phyloP scores from a whole-genome alignment of 2,113 vertebrate genomes.

The Tretioscincus oriximinensis region DNA sequence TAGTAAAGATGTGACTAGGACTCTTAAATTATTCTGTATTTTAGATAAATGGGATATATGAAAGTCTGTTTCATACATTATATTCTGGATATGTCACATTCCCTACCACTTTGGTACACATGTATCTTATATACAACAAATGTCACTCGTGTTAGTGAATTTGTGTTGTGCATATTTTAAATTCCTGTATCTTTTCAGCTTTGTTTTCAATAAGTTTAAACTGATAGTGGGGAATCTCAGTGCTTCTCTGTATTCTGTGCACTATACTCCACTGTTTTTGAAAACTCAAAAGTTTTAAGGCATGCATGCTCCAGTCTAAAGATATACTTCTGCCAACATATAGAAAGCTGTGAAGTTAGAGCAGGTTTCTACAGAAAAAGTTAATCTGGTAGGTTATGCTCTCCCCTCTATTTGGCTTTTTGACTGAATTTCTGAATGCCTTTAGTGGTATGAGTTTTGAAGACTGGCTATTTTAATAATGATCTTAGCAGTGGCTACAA shows the following conservation, averaged over 20 bases:
- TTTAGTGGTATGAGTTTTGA: neutral
- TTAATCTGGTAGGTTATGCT: neutral
- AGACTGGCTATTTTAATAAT: neutral
- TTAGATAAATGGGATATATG: neutral
- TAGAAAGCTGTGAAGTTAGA: neutral
- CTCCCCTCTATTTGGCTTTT: neutral
- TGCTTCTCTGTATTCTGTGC: too few relatives aligned
- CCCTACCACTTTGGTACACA: too few relatives aligned
- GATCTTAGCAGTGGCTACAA: neutral
- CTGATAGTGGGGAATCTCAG: too few relatives aligned
- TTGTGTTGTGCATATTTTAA: neutral
- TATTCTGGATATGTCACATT: neutral
- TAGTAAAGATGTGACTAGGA: too few relatives aligned
- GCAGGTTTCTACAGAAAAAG: neutral
- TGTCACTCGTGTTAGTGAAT: neutral
- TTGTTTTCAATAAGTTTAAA: too few relatives aligned
- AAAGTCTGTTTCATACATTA: neutral
- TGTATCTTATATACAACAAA: neutral
- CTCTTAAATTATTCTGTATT: too few relatives aligned
- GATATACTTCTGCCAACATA: neutral
- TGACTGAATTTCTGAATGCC: neutral
- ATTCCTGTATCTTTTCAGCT: too few relatives aligned
- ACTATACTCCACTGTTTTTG: too few relatives aligned
- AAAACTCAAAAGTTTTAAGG: too few relatives aligned
- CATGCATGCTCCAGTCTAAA: too few relatives aligned